Base-by-base conservation (phyloP, 2,888 invertebrate genomes). In the Drosophila percnosoma region DNA sequence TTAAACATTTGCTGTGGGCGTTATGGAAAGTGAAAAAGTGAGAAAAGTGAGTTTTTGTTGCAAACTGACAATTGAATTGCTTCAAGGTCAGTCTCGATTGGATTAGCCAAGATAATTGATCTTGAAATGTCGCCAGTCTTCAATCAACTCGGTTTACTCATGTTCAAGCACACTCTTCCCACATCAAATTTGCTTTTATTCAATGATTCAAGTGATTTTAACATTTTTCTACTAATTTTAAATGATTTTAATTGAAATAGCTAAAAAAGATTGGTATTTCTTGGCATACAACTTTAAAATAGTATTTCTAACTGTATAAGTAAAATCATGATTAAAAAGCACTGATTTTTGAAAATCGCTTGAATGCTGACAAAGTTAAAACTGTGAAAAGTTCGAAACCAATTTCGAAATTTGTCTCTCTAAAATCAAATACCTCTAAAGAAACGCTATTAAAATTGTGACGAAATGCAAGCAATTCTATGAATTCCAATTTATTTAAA, bases 1-100 rank as follows among this genome's bases (percentile, higher is more conserved):
- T 52, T 57, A 48, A 29, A 5, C 13, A 18, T 11, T 5, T 15
- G 11, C 24, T n/a, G 65, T 73, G 68, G 78, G 66, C 75, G 63
- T 54, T 40, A 36, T 58, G 59, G 45, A 78, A 82, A 75, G 72
- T 73, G 76, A 40, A 55, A 76, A 68, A 61, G 72, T 67, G 70
- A 62, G 45, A 58, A 57, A 60, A 66, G 54, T 61, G 27, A 18
- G 21, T 40, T 53, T 45, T 42, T 33, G 27, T 49, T 15, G 24
- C 7, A 54, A 34, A 13, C 10, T 42, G 24, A 55, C 27, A 38
- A n/a, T 13, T 36, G 4, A 13, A 33, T 10, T 49, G 52, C 57
- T 60, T 61, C 79, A 78, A 79, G 68, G 75, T 66, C 68, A 63
- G 11, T n/a, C 24, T n/a, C 24, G n/a, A 45, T 65, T 36, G 48